phyloP scores from a whole-genome alignment of 2,888 invertebrate species.

The Fabriciana adippe region DNA sequence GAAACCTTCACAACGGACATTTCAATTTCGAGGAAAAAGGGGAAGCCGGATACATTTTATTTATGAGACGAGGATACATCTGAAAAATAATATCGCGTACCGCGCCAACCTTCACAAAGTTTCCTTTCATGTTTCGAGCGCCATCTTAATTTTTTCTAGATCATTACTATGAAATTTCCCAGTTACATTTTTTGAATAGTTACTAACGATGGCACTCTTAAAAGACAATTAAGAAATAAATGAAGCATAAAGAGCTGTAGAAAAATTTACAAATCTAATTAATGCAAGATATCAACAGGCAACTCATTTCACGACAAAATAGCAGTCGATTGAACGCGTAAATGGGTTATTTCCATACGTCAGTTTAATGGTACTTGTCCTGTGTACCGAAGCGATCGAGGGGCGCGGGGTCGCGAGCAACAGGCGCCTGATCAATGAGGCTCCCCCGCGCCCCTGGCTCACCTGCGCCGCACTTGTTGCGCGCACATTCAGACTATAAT shows the following conservation, averaged over 20 bases:
- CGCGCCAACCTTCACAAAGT: background rate
- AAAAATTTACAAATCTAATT: too few species aligned
- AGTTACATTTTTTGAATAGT: too few species aligned
- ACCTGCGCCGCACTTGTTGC: constrained; percentile 79
- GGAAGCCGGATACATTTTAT: constrained; percentile 18
- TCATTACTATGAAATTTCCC: background rate
- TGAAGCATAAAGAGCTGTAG: too few species aligned
- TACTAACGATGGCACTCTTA: too few species aligned
- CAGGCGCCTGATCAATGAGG: constrained; percentile 79
- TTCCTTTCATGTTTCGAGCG: constrained; percentile 11
- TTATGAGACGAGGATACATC: constrained; percentile 20
- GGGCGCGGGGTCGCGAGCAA: constrained; percentile 59
- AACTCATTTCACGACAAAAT: constrained; percentile 16
- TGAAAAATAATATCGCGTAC: constrained; percentile 12
- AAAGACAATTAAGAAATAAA: too few species aligned
- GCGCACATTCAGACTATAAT: constrained; percentile 49
- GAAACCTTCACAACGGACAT: constrained; percentile 15
- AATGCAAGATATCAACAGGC: too few species aligned
- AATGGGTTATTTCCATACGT: constrained; percentile 47
- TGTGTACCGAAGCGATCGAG: constrained; percentile 22
- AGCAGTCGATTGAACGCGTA: constrained; percentile 29
- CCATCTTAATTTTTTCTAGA: constrained; percentile 13
- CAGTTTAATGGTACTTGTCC: constrained; percentile 58
- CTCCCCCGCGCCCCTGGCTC: constrained; percentile 50
- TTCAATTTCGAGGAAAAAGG: constrained; percentile 26